Conservation (phyloP, 2,113 vertebrate species). For the Forbesichthys agassizii region DNA sequence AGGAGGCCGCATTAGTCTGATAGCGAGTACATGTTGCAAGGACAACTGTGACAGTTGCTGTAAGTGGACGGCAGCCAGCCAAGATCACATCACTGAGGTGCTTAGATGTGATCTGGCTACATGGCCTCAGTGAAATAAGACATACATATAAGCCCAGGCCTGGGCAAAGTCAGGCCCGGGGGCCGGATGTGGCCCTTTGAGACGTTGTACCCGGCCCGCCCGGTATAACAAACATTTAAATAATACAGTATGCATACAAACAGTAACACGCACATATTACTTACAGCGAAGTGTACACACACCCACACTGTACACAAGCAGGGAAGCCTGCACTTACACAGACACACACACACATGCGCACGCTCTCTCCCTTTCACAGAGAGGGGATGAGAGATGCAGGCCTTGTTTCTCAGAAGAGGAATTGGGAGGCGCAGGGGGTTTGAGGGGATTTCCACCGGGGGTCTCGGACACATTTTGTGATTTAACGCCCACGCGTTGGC, state of each 20-base stretch:
- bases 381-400: slow-evolving; percentile 50
- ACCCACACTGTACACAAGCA: background rate
- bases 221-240: no score
- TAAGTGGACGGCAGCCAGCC: slow-evolving; percentile 63
- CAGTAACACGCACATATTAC: slow-evolving; percentile 15
- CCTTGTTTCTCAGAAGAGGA: slow-evolving; percentile 68
- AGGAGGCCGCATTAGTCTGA: background rate
- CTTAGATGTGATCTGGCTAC: no score
- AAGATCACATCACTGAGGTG: slow-evolving; percentile 65
- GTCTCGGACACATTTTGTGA: slow-evolving; percentile 68
- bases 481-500: slow-evolving; percentile 74
- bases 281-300: slow-evolving; percentile 28
- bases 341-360: slow-evolving; percentile 14
- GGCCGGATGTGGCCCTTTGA: no score
- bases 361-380: background rate
- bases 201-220: no score
- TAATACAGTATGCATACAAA: slow-evolving; percentile 41
- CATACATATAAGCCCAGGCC: background rate
- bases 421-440: slow-evolving; percentile 69
- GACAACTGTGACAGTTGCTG: slow-evolving; percentile 51
- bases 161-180: no score
- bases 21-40: background rate
- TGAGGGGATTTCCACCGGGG: slow-evolving; percentile 73
- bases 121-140: slow-evolving; percentile 44
- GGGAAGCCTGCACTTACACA: background rate